phyloP scores from a whole-genome alignment of 2,888 invertebrate genomes.

The Drosophila niveifrons region DNA sequence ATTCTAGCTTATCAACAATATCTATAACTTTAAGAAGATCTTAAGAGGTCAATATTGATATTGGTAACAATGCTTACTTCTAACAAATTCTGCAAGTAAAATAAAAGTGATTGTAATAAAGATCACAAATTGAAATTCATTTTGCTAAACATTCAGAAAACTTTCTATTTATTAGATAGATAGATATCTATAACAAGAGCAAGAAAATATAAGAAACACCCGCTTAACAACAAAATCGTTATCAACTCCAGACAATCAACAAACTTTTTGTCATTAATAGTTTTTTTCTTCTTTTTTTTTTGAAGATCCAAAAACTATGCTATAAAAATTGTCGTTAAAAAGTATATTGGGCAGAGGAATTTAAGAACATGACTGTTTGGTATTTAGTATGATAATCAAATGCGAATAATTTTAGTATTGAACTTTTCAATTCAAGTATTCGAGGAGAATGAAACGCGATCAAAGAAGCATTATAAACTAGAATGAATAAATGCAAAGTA shows the following conservation, averaged over 20 bases:
- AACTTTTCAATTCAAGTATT: slow-evolving; percentile 9
- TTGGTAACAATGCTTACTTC: too few relatives aligned
- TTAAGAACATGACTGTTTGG: neutral
- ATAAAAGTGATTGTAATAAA: too few relatives aligned
- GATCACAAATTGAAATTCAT: too few relatives aligned
- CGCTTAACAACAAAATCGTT: too few relatives aligned
- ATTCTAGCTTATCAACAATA: too few relatives aligned
- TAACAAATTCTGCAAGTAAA: too few relatives aligned
- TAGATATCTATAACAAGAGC: too few relatives aligned
- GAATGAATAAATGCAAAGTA: slow-evolving; percentile 18
- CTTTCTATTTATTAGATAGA: too few relatives aligned
- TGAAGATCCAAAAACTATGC: slow-evolving; percentile 46
- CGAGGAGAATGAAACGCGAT: neutral
- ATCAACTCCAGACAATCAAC: neutral
- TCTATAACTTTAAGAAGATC: too few relatives aligned
- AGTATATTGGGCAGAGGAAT: neutral
- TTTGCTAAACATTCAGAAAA: too few relatives aligned
- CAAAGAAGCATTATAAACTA: slow-evolving; percentile 18
- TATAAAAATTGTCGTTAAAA: slow-evolving; percentile 17
- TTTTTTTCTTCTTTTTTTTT: neutral
- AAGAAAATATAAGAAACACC: too few relatives aligned
- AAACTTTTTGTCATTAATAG: neutral
- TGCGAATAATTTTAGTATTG: slow-evolving; percentile 17
- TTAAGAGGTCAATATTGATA: too few relatives aligned
- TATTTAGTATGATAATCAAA: slow-evolving; percentile 24